phyloP scores from a whole-genome alignment of 2,888 invertebrate species.

The Eupithecia tripunctaria region DNA sequence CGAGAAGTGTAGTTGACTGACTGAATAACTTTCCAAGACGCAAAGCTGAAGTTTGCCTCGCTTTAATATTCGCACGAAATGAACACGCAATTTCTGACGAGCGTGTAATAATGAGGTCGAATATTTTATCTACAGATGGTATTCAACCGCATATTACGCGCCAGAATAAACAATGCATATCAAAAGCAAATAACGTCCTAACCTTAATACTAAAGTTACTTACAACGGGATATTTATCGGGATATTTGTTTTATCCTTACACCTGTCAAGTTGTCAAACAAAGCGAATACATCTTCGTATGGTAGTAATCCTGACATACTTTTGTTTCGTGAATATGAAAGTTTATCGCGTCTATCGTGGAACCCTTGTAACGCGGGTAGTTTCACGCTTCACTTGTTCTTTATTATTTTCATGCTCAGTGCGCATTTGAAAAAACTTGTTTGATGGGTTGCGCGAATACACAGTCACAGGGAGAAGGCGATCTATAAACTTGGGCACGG shows the following conservation, averaged over 20 bases:
- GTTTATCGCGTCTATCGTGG: slow-evolving; percentile 28
- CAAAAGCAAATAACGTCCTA: no score
- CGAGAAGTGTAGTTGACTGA: slow-evolving; percentile 8
- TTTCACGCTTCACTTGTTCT: slow-evolving; percentile 43
- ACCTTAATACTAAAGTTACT: no score
- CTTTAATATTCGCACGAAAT: slow-evolving; percentile 12
- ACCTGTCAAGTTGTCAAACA: slow-evolving; percentile 36
- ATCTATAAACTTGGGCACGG: not conserved
- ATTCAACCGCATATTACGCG: slow-evolving; percentile 18
- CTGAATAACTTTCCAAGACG: not conserved
- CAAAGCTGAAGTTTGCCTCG: not conserved
- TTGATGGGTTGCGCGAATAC: slow-evolving; percentile 31
- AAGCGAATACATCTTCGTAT: slow-evolving; percentile 23
- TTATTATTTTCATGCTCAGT: slow-evolving; percentile 47
- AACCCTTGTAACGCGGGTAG: slow-evolving; percentile 44
- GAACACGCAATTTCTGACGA: slow-evolving; percentile 11
- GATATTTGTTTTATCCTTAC: slow-evolving; percentile 11
- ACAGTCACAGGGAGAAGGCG: not conserved
- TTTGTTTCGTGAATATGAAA: slow-evolving; percentile 35
- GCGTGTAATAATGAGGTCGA: no score
- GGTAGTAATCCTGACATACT: slow-evolving; percentile 19
- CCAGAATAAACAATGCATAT: slow-evolving; percentile 34
- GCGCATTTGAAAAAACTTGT: slow-evolving; percentile 37
- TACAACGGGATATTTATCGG: no score
- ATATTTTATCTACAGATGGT: not conserved